Evolutionary conservation across 2,113 vertebrate species (phyloP).

Genomic region (Hemibagrus wyckioides): DNA sequence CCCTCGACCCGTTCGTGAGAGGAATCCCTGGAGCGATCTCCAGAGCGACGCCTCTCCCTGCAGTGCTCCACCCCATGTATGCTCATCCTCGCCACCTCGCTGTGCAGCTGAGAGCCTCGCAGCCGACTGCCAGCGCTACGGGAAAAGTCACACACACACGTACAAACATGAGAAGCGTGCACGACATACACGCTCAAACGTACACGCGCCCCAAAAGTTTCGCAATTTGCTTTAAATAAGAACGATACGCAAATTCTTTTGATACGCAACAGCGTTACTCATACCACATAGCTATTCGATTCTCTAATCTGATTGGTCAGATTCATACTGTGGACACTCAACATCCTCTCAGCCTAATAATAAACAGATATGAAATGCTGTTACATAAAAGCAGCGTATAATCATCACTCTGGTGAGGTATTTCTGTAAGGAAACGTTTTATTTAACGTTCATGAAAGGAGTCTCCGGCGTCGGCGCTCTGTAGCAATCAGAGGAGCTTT

Average conservation of each 20-base stretch:
- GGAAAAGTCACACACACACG: neutral
- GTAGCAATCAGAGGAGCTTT: neutral
- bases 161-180: neutral
- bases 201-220: neutral
- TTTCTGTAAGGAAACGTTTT: neutral
- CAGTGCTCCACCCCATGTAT: conserved; percentile 83
- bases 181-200: neutral
- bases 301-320: neutral
- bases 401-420: neutral
- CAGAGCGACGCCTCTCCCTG: conserved; percentile 86
- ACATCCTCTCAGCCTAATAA: neutral
- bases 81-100: conserved; percentile 83
- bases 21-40: conserved; percentile 93
- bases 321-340: neutral
- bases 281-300: neutral
- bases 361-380: neutral
- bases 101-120: conserved; percentile 78
- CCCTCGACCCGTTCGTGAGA: conserved; percentile 92
- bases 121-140: conserved; percentile 72
- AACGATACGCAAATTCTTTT: neutral
- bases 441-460: neutral
- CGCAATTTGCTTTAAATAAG: neutral
- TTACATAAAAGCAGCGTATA: neutral
- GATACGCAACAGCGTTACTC: neutral
- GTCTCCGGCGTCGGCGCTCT: neutral